Evolutionary conservation across 2,888 invertebrate genomes (phyloP), one percentile per base, ranked within the genome.

Genomic region (Helicoverpa assulta): DNA sequence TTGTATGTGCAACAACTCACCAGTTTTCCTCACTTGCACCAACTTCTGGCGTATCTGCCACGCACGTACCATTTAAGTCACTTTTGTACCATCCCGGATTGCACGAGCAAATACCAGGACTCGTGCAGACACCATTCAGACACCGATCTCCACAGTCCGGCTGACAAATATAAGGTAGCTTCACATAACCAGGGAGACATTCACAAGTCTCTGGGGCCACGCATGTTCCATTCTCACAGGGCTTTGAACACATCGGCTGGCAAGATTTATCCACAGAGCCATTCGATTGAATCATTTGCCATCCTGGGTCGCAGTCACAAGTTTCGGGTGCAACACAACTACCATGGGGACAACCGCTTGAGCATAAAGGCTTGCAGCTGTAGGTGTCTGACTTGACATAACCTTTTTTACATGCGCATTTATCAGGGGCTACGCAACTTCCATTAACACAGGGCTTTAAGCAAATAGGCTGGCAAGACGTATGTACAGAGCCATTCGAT

Each of bases 341-440:
- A 14, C 79, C 73, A 16, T 67, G 63, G 3, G 54, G 61, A 59
- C 85, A 85, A 6, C 70, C 76, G 51, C 73, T 60, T 12, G 78
- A 76, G 21, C 85, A 85, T 4, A 70, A 5, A 6, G 83, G 84
- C 12, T 7, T 37, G 19, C 83, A 84, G 7, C 10, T 21, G 21
- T 70, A 26, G 18, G 55, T 70, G 0, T 47, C 19, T n/a, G 19
- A 18, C 16, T 43, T 51, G 10, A 7, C 21, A 37, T 66, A 75
- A 21, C 75, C 73, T 10, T 6, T 0, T 5, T 52, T 10, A 54
- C 78, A 75, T 52, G 26, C 16, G 1, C 73, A 75, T 10, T 5
- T 73, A 0, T 60, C 62, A 12, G 78, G 62, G 4, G 4, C 56
- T 8, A 52, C 4, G 12, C 75, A 75, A 5, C 14, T 62, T 1